These are phyloP conservation scores for Hylaea fasciaria DNA, from an alignment of 2,888 invertebrate genomes.

Conservation along the genomic window DNA sequence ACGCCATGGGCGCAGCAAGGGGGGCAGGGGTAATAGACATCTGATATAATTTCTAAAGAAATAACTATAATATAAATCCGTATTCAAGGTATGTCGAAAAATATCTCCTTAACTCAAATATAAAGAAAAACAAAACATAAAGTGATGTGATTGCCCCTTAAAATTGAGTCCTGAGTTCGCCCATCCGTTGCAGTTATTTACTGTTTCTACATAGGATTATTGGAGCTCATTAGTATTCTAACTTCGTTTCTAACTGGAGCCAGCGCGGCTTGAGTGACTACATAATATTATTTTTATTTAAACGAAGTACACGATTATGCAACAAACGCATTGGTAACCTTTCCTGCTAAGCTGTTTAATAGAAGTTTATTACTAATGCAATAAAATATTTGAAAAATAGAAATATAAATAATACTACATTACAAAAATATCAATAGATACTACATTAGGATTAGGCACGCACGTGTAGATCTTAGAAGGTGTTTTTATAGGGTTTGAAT, in stretches of 20 bases:
- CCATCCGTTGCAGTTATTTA: slow-evolving; percentile 68
- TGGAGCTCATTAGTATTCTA: slow-evolving; percentile 61
- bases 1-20: slow-evolving; percentile 10
- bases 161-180: slow-evolving; percentile 24
- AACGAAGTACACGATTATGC: slow-evolving; percentile 27
- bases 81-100: no score
- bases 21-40: background rate
- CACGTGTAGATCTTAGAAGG: no score
- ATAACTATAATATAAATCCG: background rate
- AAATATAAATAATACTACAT: no score
- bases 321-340: background rate
- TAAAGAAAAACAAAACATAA: no score
- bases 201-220: slow-evolving; percentile 67
- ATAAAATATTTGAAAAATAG: no score
- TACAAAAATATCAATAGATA: no score
- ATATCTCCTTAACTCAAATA: no score
- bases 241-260: slow-evolving; percentile 50
- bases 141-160: background rate
- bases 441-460: no score
- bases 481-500: no score
- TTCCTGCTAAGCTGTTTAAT: background rate
- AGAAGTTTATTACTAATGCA: background rate
- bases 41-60: background rate
- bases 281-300: slow-evolving; percentile 41
- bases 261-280: slow-evolving; percentile 35